Conservation (phyloP, 2,888 invertebrate genomes). For the Alcis repandata region DNA sequence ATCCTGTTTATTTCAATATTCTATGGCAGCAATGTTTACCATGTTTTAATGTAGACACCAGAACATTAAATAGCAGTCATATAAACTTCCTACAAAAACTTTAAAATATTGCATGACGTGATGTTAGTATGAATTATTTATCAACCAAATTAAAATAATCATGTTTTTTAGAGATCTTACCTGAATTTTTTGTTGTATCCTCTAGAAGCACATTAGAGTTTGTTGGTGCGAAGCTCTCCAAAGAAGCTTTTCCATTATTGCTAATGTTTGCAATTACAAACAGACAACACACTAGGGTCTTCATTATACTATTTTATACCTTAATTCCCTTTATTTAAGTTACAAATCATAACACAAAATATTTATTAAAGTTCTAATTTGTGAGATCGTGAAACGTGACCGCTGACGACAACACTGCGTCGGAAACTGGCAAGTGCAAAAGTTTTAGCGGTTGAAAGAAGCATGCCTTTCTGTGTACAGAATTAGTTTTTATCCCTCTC, state of each 20-base stretch:
- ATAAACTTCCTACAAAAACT: no score
- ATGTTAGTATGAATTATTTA: neutral
- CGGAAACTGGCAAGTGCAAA: conserved; percentile 13
- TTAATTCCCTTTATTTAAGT: conserved; percentile 7
- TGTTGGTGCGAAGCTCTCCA: conserved; percentile 72
- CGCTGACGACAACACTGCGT: conserved; percentile 1
- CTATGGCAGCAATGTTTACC: no score
- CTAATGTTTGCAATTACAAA: conserved; percentile 75
- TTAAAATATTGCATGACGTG: no score
- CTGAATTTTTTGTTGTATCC: conserved; percentile 72
- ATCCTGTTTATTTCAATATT: no score
- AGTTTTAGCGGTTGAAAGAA: conserved; percentile 2
- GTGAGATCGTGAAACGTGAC: conserved; percentile 11
- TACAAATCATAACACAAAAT: conserved; percentile 20
- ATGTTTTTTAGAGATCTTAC: conserved; percentile 55
- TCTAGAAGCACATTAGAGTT: conserved; percentile 67
- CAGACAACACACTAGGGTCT: conserved; percentile 69
- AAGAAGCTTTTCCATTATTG: conserved; percentile 76
- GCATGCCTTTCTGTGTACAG: conserved; percentile 13
- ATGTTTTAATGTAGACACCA: no score
- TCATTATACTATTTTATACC: conserved; percentile 60
- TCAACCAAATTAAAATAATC: neutral
- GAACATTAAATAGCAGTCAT: no score
- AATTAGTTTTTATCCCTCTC: conserved; percentile 26
- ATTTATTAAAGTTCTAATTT: conserved; percentile 13